Evolutionary conservation across 2,797 vertebrate genomes (phyloP).

Genomic region (Acropternis orthonyx): DNA sequence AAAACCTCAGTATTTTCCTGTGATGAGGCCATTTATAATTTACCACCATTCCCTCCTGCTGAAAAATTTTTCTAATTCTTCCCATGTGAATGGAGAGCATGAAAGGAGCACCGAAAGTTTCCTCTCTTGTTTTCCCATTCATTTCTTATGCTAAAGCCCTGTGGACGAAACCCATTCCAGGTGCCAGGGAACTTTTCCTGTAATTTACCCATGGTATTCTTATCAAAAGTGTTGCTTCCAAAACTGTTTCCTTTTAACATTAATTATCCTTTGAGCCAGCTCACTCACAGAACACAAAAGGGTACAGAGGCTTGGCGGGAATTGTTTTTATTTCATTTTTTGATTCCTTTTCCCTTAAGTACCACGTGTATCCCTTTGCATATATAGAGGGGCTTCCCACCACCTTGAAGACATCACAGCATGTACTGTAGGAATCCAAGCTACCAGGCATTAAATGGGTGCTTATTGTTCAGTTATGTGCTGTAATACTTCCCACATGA

Average conservation of each 20-base stretch:
- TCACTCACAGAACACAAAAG: neutral
- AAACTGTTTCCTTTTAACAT: constrained; percentile 37
- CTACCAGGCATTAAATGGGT: constrained; percentile 5
- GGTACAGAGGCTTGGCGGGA: neutral
- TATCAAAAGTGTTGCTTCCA: constrained; percentile 38
- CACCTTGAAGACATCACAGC: constrained; percentile 48
- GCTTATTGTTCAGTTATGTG: constrained; percentile 15
- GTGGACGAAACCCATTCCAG: neutral
- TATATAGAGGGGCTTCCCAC: neutral
- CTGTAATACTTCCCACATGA: constrained; percentile 1
- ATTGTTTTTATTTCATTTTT: neutral
- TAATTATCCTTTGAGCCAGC: neutral
- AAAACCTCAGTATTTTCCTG: neutral
- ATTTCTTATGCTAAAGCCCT: neutral
- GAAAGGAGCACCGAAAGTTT: neutral
- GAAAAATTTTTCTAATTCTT: constrained; percentile 45
- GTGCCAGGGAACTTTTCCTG: constrained; percentile 40
- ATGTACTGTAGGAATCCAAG: neutral
- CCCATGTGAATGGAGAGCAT: neutral
- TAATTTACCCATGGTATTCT: constrained; percentile 18
- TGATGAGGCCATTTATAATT: neutral
- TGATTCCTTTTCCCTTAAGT: neutral
- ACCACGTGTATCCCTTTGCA: neutral
- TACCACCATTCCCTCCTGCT: neutral
- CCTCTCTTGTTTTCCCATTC: neutral